A percentile compares a stretch with the other conserved stretches of the same genome.
Conservation (phyloP, 2,797 vertebrate genomes). For the Gadopsis bispinosus region DNA sequence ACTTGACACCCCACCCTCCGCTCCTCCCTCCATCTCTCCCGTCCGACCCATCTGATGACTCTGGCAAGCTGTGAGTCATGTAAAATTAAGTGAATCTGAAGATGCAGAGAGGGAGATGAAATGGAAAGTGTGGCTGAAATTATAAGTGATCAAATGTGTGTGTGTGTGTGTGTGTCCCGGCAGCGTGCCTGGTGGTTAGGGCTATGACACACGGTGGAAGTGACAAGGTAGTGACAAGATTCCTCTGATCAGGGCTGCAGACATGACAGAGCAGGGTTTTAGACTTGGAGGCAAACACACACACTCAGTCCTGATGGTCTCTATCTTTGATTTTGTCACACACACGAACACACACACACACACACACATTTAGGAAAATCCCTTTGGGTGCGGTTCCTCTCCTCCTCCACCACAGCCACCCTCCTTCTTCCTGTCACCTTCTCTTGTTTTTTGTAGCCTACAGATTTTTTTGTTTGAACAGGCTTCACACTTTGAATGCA, state of each 20-base stretch:
- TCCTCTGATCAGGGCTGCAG: conserved; percentile 68
- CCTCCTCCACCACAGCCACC: neutral
- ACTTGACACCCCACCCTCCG: conserved; percentile 43
- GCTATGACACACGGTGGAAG: conserved; percentile 50
- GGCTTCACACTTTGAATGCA: conserved; percentile 28
- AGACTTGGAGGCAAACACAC: conserved; percentile 51
- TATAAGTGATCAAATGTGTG: conserved; percentile 44
- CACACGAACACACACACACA: conserved; percentile 24
- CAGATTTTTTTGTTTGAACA: conserved; percentile 37
- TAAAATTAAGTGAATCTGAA: conserved; percentile 70
- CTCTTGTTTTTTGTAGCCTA: conserved; percentile 9
- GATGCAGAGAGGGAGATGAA: conserved; percentile 57
- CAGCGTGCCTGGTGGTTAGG: conserved; percentile 37
- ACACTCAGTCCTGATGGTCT: conserved; percentile 40
- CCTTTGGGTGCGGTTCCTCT: conserved; percentile 17
- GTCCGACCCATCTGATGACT: conserved; percentile 59
- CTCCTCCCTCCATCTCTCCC: conserved; percentile 25
- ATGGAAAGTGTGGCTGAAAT: conserved; percentile 62
- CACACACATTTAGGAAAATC: conserved; percentile 28
- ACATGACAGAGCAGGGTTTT: conserved; percentile 52
- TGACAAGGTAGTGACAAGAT: conserved; percentile 64
- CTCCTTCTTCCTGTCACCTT: conserved; percentile 20
- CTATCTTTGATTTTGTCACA: conserved; percentile 45
- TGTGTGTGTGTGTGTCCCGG: conserved; percentile 33
- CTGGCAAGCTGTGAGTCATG: conserved; percentile 65